Evolutionary conservation across 2,113 vertebrate genomes (phyloP), one percentile per base, ranked within the genome.

Genomic region (Labeo rohita): DNA sequence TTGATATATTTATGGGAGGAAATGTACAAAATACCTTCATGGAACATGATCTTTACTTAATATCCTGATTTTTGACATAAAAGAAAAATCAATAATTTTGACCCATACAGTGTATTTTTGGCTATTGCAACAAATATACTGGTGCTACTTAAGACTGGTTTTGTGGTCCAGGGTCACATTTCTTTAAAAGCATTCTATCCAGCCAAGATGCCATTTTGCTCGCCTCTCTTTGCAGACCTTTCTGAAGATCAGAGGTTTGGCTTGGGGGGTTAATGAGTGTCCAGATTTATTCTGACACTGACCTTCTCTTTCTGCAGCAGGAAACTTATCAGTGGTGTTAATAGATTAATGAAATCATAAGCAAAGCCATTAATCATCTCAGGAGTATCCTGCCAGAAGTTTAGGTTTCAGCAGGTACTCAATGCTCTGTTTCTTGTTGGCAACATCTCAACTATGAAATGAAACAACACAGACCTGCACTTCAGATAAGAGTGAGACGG

Each of bases 341-440:
- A 96, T 95, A 95, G 92, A 95, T 96, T 96, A 95, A 96, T 96
- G 93, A 95, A 94, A 95, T 96, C 95, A 94, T 93, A 93, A 93
- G 93, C 93, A 95, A 95, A 95, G 94, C 94, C 94, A 96, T 96
- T 96, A 96, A 95, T 96, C 94, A 95, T 89, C 12, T 15, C 0
- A 89, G 93, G 94, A 90, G 94, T 92, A 90, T 89, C 86, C 92
- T 92, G 82, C 91, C 94, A 92, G 93, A 95, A 28, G 23, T 83
- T 84, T 73, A 56, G 47, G 61, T 78, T 18, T 79, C 76, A 78
- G 75, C 74, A 78, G 36, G 75, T 77, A 54, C 21, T 49, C 10
- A 56, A 61, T 23, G 49, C 23, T 49, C 13, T 72, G 34, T 43
- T 83, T 15, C 34, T 59, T 2, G 3, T 23, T 59, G 16, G 47